Evolutionary conservation across 2,113 vertebrate species (phyloP).

Genomic region (Petromus typicus): DNA sequence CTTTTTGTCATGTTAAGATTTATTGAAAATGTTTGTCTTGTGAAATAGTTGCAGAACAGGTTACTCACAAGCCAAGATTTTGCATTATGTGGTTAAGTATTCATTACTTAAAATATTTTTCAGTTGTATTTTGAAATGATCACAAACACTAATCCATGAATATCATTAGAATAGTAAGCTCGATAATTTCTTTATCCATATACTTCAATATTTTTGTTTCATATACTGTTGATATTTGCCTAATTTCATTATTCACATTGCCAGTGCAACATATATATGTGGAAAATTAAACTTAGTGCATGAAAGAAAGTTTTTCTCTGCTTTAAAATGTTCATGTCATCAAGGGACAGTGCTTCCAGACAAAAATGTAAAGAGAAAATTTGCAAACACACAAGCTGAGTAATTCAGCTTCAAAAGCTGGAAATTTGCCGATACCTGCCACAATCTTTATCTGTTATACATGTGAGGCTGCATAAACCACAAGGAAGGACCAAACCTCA

Average conservation of each 20-base stretch:
- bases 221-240: background rate
- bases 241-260: background rate
- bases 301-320: background rate
- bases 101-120: background rate
- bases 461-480: background rate
- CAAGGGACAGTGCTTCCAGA: background rate
- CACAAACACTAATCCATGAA: background rate
- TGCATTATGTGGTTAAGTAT: background rate
- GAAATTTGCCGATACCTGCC: background rate
- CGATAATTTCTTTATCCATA: background rate
- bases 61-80: background rate
- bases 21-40: background rate
- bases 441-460: fast-evolving
- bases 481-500: background rate
- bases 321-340: background rate
- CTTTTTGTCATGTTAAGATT: background rate
- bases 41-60: background rate
- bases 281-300: background rate
- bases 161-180: background rate
- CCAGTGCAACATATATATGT: background rate
- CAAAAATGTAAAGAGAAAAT: background rate
- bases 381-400: background rate
- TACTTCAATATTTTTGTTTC: background rate
- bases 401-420: background rate
- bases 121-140: background rate